Evolutionary conservation across 2,888 invertebrate genomes (phyloP).

Genomic region (Scelioninae gen. 1): DNA sequence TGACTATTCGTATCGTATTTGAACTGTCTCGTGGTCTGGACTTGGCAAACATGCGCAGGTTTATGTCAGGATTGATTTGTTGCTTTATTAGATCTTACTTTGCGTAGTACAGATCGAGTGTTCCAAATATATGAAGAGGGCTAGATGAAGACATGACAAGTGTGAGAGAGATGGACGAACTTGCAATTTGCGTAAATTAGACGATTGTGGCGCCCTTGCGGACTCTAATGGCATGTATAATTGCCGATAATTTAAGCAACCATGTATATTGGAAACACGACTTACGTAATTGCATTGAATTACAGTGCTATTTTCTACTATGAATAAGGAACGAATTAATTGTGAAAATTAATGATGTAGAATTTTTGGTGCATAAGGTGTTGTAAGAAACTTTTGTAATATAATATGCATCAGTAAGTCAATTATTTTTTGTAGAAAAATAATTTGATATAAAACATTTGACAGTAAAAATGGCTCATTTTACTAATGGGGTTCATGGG

Average conservation of each 20-base stretch:
- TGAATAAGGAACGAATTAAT: slow-evolving; percentile 25
- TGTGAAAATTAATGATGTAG: slow-evolving; percentile 5
- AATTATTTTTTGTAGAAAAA: no score
- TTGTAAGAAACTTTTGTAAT: no score
- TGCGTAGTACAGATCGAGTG: slow-evolving; percentile 70
- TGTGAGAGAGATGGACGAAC: slow-evolving; percentile 61
- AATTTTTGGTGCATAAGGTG: no score
- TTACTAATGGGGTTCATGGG: no score
- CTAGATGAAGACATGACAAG: not conserved
- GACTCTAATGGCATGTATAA: slow-evolving; percentile 81
- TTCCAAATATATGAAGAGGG: slow-evolving; percentile 22
- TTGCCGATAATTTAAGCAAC: slow-evolving; percentile 80
- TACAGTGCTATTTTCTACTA: slow-evolving; percentile 26
- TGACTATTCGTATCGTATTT: no score
- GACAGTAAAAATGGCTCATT: no score
- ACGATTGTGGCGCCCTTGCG: slow-evolving; percentile 74
- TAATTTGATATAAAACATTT: no score
- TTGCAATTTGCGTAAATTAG: slow-evolving; percentile 82
- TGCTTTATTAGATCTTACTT: slow-evolving; percentile 84
- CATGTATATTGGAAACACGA: slow-evolving; percentile 44
- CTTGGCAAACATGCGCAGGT: slow-evolving; percentile 34
- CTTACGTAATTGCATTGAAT: slow-evolving; percentile 49
- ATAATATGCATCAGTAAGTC: no score
- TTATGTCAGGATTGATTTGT: slow-evolving; percentile 82
- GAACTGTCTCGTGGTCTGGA: no score